phyloP scores from a whole-genome alignment of 2,113 vertebrate genomes.

The Phrynosoma platyrhinos region DNA sequence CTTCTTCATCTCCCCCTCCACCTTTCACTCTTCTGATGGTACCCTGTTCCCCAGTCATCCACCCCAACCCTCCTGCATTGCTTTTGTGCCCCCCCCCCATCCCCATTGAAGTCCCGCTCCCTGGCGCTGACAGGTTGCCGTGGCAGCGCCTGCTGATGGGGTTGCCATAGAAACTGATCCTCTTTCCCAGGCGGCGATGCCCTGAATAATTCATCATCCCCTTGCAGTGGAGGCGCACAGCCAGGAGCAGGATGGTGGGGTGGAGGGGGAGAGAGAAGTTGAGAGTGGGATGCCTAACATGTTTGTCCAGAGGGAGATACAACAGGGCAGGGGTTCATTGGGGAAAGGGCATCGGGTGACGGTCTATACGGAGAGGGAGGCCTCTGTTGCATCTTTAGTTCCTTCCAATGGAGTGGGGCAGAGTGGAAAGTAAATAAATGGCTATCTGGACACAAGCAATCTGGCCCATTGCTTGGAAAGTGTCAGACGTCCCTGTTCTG shows the following conservation, averaged over 20 bases:
- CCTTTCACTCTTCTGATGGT: not conserved
- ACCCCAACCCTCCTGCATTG: not conserved
- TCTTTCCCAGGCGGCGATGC: constrained; percentile 30
- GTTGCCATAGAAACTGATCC: constrained; percentile 47
- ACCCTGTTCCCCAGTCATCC: not conserved
- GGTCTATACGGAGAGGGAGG: not conserved
- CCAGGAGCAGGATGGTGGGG: not conserved
- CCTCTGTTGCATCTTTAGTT: not conserved
- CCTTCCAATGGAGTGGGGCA: not conserved
- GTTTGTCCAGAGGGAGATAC: not conserved
- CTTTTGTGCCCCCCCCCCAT: constrained; percentile 21
- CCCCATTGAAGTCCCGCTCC: constrained; percentile 35
- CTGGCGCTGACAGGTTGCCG: constrained; percentile 40
- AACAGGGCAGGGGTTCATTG: not conserved
- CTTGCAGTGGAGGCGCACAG: constrained; percentile 26
- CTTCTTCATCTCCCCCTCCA: not conserved
- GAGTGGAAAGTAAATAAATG: not conserved
- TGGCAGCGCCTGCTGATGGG: constrained; percentile 46
- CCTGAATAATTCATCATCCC: constrained; percentile 54
- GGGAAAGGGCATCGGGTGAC: not conserved
- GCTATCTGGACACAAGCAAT: not conserved
- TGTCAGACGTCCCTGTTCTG: not conserved
- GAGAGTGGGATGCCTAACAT: not conserved
- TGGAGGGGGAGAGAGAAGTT: not conserved
- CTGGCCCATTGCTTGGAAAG: not conserved